Evolutionary conservation across 2,797 vertebrate genomes (phyloP).

Genomic region (Eulemur coronatus): DNA sequence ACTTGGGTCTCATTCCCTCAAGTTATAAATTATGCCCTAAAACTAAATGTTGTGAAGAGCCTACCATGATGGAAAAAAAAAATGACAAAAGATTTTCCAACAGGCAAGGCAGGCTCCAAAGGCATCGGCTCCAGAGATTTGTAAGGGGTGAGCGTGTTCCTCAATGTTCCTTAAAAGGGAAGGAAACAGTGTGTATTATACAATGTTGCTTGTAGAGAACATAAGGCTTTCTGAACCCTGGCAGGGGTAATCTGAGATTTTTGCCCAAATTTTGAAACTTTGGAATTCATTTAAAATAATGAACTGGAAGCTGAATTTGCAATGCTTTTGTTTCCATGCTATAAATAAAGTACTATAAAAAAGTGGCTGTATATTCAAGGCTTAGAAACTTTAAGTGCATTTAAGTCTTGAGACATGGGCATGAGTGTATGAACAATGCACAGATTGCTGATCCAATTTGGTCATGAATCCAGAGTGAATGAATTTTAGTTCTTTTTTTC

Average conservation of each 20-base stretch:
- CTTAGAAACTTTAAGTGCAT: conserved; percentile 14
- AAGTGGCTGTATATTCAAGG: not conserved
- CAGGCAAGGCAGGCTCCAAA: not conserved
- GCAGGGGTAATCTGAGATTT: not conserved
- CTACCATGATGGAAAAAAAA: not conserved
- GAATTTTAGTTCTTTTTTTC: not conserved
- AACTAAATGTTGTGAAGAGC: not conserved
- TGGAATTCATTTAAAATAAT: conserved; percentile 36
- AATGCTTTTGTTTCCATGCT: not conserved
- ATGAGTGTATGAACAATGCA: not conserved
- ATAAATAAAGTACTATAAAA: not conserved
- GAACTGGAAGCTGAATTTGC: not conserved
- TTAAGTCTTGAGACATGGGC: not conserved
- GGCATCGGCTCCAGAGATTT: not conserved
- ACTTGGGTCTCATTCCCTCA: not conserved
- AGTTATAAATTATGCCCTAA: not conserved
- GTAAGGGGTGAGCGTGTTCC: rapidly evolving
- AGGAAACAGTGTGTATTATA: rapidly evolving
- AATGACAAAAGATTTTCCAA: not conserved
- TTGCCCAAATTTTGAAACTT: not conserved
- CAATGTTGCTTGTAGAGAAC: not conserved
- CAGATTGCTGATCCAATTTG: not conserved
- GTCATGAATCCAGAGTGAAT: not conserved
- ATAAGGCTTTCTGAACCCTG: not conserved
- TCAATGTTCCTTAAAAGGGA: not conserved